Evolutionary conservation across 2,113 vertebrate genomes (phyloP).

Genomic region (Polypterus bichir): DNA sequence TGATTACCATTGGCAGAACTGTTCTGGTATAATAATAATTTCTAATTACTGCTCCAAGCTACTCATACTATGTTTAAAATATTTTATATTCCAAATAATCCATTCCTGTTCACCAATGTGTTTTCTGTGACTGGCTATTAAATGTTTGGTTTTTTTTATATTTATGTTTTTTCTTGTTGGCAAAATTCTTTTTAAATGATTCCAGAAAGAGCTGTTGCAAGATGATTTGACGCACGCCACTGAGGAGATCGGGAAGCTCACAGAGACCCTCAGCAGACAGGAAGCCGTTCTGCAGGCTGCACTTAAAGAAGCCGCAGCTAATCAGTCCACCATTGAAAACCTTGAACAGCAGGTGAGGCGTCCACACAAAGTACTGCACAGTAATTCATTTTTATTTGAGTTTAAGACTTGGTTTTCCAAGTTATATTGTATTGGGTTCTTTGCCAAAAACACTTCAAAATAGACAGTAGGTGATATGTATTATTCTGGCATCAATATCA

Average conservation of each 20-base stretch:
- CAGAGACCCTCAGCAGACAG: conserved; percentile 71
- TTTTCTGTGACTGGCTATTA: background rate
- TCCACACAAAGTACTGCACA: too few species aligned
- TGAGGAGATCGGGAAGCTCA: conserved; percentile 72
- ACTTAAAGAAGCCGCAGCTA: conserved; percentile 55
- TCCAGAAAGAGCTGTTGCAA: conserved; percentile 73
- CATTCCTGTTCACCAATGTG: background rate
- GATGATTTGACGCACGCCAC: conserved; percentile 70
- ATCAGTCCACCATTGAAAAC: conserved; percentile 55
- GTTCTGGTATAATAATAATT: too few species aligned
- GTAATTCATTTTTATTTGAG: background rate
- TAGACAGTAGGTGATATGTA: background rate
- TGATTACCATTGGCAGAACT: too few species aligned
- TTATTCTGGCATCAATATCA: too few species aligned
- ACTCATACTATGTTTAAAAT: too few species aligned
- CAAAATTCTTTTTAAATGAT: background rate
- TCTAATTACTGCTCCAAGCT: too few species aligned
- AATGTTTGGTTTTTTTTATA: background rate
- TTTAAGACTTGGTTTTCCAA: background rate
- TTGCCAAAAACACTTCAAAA: background rate
- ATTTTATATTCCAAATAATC: too few species aligned
- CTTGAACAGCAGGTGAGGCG: conserved; percentile 60
- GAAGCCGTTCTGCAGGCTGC: conserved; percentile 53
- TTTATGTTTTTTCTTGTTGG: background rate
- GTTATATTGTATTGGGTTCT: background rate